Evolutionary conservation across 1,140 invertebrate genomes (phyloP).

Genomic region (Panagrolaimus sp.): DNA sequence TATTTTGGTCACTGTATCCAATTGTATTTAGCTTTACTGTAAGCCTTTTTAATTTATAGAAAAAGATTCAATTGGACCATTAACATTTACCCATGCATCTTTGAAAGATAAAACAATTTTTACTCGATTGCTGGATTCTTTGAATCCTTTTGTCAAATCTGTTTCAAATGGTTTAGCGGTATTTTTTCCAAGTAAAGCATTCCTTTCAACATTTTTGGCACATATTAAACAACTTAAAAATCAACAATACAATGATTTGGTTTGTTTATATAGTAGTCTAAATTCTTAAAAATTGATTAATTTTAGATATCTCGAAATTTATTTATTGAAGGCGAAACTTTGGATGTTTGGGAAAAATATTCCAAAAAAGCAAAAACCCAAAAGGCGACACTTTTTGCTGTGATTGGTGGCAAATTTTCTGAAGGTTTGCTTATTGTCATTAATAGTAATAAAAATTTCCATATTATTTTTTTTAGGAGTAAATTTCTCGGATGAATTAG

Average conservation of each 20-base stretch:
- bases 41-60: slow-evolving; percentile 18
- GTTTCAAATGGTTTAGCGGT: slow-evolving; percentile 85
- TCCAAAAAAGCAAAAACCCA: slow-evolving; percentile 21
- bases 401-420: slow-evolving; percentile 41
- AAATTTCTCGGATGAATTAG: slow-evolving; percentile 90
- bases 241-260: slow-evolving; percentile 21
- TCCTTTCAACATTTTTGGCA: slow-evolving; percentile 65
- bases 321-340: neutral
- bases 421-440: slow-evolving; percentile 19
- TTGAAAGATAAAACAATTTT: neutral
- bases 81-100: neutral
- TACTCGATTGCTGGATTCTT: neutral
- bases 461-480: slow-evolving; percentile 60
- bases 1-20: slow-evolving; percentile 23
- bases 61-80: slow-evolving; percentile 19
- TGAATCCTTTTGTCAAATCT: slow-evolving; percentile 63
- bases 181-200: slow-evolving; percentile 90
- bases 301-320: slow-evolving; percentile 24
- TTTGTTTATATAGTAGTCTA: neutral
- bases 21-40: neutral
- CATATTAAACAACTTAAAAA: slow-evolving; percentile 17
- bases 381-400: slow-evolving; percentile 32
- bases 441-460: too few relatives aligned
- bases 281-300: neutral
- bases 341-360: slow-evolving; percentile 32